Evolutionary conservation across 1,140 invertebrate species (phyloP).

Genomic region (Rhynchophorus ferrugineus): DNA sequence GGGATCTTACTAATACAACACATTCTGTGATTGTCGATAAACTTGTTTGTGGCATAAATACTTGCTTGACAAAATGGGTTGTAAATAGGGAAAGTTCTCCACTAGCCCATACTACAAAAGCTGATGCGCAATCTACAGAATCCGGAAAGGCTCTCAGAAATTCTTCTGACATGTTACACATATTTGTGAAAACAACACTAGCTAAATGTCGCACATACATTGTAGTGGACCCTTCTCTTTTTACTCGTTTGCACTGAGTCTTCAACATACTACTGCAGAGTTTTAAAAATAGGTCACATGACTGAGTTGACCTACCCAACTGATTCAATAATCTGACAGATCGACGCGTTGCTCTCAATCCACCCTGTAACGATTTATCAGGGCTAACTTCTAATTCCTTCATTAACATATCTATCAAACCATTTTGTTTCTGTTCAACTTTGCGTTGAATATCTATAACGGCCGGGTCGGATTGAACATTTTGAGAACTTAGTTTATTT

Average conservation of each 20-base stretch:
- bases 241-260: constrained; percentile 75
- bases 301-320: constrained; percentile 69
- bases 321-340: constrained; percentile 82
- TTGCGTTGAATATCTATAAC: constrained; percentile 42
- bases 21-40: constrained; percentile 80
- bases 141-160: constrained; percentile 75
- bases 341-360: constrained; percentile 75
- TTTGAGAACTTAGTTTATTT: constrained; percentile 39
- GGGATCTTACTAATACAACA: constrained; percentile 47
- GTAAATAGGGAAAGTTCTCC: constrained; percentile 77
- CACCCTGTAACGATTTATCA: constrained; percentile 88
- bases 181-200: constrained; percentile 80
- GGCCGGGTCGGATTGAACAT: constrained; percentile 39
- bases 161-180: constrained; percentile 80
- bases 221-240: constrained; percentile 79
- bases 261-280: constrained; percentile 77
- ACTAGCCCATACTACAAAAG: constrained; percentile 85
- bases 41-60: constrained; percentile 84
- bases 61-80: constrained; percentile 77
- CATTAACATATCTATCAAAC: constrained; percentile 75
- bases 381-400: constrained; percentile 82
- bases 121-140: constrained; percentile 65
- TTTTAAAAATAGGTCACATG: constrained; percentile 80
- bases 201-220: constrained; percentile 79
- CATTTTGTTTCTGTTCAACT: constrained; percentile 63